phyloP scores from a whole-genome alignment of 1,140 invertebrate genomes.

The Telenomus remus region DNA sequence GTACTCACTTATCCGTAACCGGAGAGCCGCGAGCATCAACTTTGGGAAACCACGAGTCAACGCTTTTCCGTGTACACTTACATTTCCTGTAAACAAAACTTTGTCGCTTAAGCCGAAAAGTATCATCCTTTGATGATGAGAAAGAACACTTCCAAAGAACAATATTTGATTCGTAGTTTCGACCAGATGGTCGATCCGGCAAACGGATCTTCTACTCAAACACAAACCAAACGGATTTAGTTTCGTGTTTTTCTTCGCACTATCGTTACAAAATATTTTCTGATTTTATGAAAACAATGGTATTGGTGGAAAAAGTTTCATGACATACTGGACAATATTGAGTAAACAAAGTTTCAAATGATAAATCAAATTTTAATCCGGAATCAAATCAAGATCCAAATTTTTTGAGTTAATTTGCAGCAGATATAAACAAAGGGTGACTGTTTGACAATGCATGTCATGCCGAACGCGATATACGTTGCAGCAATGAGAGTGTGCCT shows the following conservation, averaged over 20 bases:
- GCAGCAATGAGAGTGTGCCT: constrained; percentile 28
- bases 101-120: constrained; percentile 11
- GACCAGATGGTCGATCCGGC: constrained; percentile 13
- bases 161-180: constrained; percentile 22
- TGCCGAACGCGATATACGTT: constrained; percentile 23
- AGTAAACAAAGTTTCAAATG: background rate
- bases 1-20: constrained; percentile 69
- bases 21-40: constrained; percentile 34
- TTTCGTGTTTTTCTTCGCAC: background rate
- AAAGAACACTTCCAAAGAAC: constrained; percentile 14
- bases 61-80: constrained; percentile 14
- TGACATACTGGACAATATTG: too few species aligned
- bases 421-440: constrained; percentile 37
- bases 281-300: too few species aligned
- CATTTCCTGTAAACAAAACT: constrained; percentile 30
- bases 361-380: constrained; percentile 22
- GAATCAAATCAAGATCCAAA: constrained; percentile 30
- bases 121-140: constrained; percentile 42
- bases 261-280: background rate
- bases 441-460: constrained; percentile 6
- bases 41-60: constrained; percentile 48
- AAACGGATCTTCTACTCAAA: background rate
- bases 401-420: constrained; percentile 28
- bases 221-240: background rate
- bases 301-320: too few species aligned